Evolutionary conservation across 35 echinoderm and acorn worm genomes (phyloP).

Genomic region (Lytechinus variegatus): DNA sequence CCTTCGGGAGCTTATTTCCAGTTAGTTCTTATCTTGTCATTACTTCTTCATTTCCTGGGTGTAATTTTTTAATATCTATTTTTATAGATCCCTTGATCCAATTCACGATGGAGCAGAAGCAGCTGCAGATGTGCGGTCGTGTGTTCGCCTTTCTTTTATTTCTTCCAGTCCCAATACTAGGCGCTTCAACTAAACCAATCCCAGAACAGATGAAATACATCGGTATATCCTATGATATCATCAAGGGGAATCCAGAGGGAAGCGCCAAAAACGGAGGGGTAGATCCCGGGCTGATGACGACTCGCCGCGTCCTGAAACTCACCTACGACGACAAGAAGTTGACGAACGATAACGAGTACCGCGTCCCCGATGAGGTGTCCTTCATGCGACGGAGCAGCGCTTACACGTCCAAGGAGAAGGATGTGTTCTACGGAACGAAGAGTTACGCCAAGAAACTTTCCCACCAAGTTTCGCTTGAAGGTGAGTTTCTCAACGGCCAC

Average conservation of each 20-base stretch:
- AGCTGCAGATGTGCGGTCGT: too few species aligned
- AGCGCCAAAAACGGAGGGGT: conserved; percentile 64
- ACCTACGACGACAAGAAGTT: conserved; percentile 59
- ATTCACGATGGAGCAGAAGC: too few species aligned
- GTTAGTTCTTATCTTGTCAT: too few species aligned
- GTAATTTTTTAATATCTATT: too few species aligned
- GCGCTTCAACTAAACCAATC: neutral
- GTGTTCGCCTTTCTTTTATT: too few species aligned
- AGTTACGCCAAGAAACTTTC: conserved; percentile 60
- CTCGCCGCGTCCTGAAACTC: conserved; percentile 58
- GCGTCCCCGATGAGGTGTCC: conserved; percentile 48
- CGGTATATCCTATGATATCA: conserved; percentile 27
- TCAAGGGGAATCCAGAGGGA: conserved; percentile 75
- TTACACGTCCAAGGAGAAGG: neutral
- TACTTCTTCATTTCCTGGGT: too few species aligned
- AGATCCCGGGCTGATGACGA: conserved; percentile 67
- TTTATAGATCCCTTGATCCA: too few species aligned
- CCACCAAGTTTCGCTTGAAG: neutral
- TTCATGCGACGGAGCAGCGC: conserved; percentile 53
- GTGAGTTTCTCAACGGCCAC: neutral
- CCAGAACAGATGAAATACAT: neutral
- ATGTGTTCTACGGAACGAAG: conserved; percentile 58
- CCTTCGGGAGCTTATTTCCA: too few species aligned
- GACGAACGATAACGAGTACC: conserved; percentile 42
- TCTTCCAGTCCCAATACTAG: too few species aligned